Percentiles rank a stretch among this genome's conserved stretches.
Evolutionary conservation across 2,888 invertebrate species (phyloP).

Genomic region (Drosophila neotestacea): DNA sequence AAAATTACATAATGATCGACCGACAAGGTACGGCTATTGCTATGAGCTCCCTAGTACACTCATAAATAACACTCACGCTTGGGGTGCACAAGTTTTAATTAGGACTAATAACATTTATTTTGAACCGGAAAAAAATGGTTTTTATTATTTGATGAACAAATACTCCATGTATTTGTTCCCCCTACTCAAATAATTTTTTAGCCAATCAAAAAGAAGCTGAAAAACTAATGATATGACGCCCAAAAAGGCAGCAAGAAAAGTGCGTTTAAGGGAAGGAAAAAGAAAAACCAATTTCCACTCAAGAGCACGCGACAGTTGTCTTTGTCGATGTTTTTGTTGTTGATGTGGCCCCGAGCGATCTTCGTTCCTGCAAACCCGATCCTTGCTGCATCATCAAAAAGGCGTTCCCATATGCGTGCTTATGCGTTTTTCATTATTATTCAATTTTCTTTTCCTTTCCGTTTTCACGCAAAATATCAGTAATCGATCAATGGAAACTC

Average conservation of each 20-base stretch:
- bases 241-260: constrained; percentile 27
- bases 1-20: no score
- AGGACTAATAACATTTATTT: constrained; percentile 65
- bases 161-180: constrained; percentile 35
- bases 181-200: constrained; percentile 16
- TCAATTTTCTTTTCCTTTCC: constrained; percentile 60
- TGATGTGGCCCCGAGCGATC: constrained; percentile 39
- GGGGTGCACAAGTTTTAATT: constrained; percentile 61
- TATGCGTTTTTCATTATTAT: constrained; percentile 79
- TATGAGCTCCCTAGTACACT: neutral
- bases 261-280: constrained; percentile 19
- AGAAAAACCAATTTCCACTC: constrained; percentile 51
- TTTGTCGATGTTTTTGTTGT: neutral
- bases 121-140: constrained; percentile 33
- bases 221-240: constrained; percentile 64
- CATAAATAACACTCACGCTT: constrained; percentile 75
- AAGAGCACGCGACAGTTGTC: constrained; percentile 67
- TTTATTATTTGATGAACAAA: constrained; percentile 44
- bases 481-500: constrained; percentile 64
- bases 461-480: constrained; percentile 66
- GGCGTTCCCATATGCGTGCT: constrained; percentile 60
- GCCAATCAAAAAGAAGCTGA: constrained; percentile 56
- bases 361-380: constrained; percentile 13
- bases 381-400: constrained; percentile 59
- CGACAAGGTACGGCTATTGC: no score